These are phyloP conservation scores for Heterotilapia buettikoferi DNA, from an alignment of 2,113 vertebrate species.

Conservation along the genomic window DNA sequence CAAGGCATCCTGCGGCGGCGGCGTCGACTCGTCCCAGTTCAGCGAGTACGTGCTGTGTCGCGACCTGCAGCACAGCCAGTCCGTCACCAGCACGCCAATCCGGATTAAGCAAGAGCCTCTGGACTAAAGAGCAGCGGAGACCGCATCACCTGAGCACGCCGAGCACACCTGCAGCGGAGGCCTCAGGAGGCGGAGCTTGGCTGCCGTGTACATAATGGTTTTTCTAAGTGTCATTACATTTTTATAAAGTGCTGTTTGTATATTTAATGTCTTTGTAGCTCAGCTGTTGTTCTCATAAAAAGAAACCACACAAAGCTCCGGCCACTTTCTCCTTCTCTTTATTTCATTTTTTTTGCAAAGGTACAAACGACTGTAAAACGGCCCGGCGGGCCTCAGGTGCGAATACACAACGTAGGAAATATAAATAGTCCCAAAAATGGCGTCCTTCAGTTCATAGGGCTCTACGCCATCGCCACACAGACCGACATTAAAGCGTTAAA, in stretches of 20 bases:
- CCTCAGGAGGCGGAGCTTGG: not conserved
- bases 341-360: constrained; percentile 67
- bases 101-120: constrained; percentile 92
- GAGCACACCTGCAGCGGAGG: fast-evolving
- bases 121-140: constrained; percentile 66
- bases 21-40: constrained; percentile 92
- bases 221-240: not conserved
- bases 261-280: not conserved
- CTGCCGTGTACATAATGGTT: not conserved
- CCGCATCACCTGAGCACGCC: not conserved
- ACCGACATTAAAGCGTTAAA: constrained; percentile 54
- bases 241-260: not conserved
- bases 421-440: constrained; percentile 69
- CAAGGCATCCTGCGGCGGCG: constrained; percentile 83
- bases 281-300: not conserved
- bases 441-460: constrained; percentile 33
- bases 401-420: constrained; percentile 71
- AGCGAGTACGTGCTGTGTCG: constrained; percentile 88
- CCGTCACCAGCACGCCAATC: constrained; percentile 72
- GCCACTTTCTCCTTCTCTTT: constrained; percentile 46
- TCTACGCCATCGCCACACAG: constrained; percentile 34
- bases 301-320: constrained; percentile 8
- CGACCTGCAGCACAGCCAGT: constrained; percentile 73
- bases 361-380: constrained; percentile 74
- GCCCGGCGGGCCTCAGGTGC: constrained; percentile 64